Evolutionary conservation across 2,888 invertebrate species (phyloP).

Genomic region (Diabrotica balteata): DNA sequence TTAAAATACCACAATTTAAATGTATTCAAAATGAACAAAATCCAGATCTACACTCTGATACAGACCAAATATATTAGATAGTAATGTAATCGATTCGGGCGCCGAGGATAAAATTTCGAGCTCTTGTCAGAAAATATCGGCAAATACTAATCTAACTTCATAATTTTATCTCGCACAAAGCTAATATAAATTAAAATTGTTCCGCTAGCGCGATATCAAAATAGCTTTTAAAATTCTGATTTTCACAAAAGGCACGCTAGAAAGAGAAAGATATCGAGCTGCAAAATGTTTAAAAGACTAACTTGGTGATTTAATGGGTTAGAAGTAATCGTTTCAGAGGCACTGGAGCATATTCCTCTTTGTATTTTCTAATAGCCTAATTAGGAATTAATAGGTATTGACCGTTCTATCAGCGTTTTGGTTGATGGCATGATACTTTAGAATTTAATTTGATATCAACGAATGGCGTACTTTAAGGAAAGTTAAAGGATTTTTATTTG

Average conservation of each 20-base stretch:
- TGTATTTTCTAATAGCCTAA: constrained; percentile 39
- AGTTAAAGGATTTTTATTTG: too few relatives aligned
- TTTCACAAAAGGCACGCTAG: constrained; percentile 1
- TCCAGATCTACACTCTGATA: too few relatives aligned
- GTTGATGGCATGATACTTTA: constrained; percentile 5
- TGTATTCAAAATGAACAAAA: too few relatives aligned
- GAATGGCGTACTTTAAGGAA: too few relatives aligned
- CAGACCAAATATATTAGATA: too few relatives aligned
- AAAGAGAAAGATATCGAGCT: constrained; percentile 2
- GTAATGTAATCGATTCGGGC: too few relatives aligned
- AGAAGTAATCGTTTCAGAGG: constrained; percentile 34
- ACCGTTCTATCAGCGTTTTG: constrained; percentile 15
- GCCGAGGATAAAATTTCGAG: too few relatives aligned
- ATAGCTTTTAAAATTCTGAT: constrained; percentile 3
- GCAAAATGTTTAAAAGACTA: constrained; percentile 31
- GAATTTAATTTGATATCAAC: neutral
- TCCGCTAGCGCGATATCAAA: neutral
- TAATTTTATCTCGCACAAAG: constrained; percentile 1
- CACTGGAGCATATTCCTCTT: constrained; percentile 36
- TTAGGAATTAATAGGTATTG: constrained; percentile 36
- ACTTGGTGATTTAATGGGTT: constrained; percentile 33
- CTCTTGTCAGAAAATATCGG: too few relatives aligned
- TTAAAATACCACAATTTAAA: too few relatives aligned
- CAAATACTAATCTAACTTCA: neutral
- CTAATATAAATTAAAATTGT: constrained; percentile 4